phyloP scores from a whole-genome alignment of 1,140 invertebrate genomes.

The Drosophila equinoxialis region DNA sequence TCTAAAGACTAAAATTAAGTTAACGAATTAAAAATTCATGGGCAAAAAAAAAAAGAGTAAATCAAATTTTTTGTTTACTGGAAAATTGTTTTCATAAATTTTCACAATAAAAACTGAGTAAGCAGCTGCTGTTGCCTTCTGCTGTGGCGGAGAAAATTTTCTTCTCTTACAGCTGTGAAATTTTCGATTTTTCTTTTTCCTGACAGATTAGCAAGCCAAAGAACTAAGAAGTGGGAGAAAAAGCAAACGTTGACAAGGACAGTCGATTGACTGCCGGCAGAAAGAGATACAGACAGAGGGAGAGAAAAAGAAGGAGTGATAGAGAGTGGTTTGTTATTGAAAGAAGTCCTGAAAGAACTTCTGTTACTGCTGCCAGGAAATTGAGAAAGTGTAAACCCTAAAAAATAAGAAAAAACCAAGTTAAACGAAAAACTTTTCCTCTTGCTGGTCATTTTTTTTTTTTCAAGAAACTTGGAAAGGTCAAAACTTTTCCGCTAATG shows the following conservation, averaged over 20 bases:
- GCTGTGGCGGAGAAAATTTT: neutral
- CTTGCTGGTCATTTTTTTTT: conserved; percentile 4
- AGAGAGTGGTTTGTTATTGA: conserved; percentile 15
- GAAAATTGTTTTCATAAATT: no score
- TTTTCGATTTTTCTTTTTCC: conserved; percentile 1
- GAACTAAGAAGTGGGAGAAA: conserved; percentile 1
- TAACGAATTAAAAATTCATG: conserved; percentile 4
- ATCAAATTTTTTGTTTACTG: neutral
- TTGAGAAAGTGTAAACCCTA: conserved; percentile 17
- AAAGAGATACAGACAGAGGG: neutral
- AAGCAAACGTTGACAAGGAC: conserved; percentile 6
- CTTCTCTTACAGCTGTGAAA: conserved; percentile 2
- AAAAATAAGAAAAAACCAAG: conserved; percentile 41
- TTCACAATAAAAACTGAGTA: no score
- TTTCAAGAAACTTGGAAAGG: conserved; percentile 19
- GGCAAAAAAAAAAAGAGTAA: neutral
- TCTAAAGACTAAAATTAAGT: neutral
- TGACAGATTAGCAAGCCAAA: conserved; percentile 1
- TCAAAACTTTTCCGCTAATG: conserved; percentile 67
- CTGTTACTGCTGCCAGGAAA: conserved; percentile 4
- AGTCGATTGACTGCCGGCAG: neutral
- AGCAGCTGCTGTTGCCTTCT: no score
- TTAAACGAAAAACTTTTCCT: conserved; percentile 71
- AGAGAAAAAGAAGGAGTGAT: neutral
- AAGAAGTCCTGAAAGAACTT: conserved; percentile 9